phyloP scores from a whole-genome alignment of 2,797 vertebrate species.

The Hippopotamyrus pictus region DNA sequence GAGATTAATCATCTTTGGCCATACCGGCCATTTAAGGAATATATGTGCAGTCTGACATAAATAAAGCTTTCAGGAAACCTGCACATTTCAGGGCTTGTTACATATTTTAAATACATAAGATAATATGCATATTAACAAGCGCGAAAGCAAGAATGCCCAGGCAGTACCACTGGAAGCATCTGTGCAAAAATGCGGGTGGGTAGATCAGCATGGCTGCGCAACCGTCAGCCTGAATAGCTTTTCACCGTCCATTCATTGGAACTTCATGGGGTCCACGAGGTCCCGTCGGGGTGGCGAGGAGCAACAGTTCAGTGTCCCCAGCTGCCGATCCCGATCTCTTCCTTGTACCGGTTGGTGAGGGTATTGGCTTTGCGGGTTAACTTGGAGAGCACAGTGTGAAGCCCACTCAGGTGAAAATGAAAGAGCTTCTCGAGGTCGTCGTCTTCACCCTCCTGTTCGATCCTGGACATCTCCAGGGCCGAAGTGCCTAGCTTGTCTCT shows the following conservation, averaged over 20 bases:
- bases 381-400: constrained; percentile 78
- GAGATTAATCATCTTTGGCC: neutral
- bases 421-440: constrained; percentile 84
- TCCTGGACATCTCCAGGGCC: constrained; percentile 49
- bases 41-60: constrained; percentile 1
- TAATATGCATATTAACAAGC: constrained; percentile 9
- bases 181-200: constrained; percentile 10
- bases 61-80: neutral
- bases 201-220: constrained; percentile 2
- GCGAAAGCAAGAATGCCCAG: constrained; percentile 3
- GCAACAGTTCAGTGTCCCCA: constrained; percentile 62
- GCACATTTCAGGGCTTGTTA: neutral
- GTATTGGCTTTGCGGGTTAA: constrained; percentile 82
- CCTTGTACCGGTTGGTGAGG: constrained; percentile 85
- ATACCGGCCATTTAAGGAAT: neutral
- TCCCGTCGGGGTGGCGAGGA: neutral
- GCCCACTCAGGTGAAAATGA: constrained; percentile 80
- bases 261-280: constrained; percentile 15
- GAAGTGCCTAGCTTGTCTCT: constrained; percentile 57
- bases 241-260: constrained; percentile 14
- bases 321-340: constrained; percentile 78
- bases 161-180: constrained; percentile 22
- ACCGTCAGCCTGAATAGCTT: constrained; percentile 20
- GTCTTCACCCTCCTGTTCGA: constrained; percentile 58
- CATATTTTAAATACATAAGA: constrained; percentile 23